Conservation (phyloP, 2,888 invertebrate species). For the Sinohyriopsis cumingii region DNA sequence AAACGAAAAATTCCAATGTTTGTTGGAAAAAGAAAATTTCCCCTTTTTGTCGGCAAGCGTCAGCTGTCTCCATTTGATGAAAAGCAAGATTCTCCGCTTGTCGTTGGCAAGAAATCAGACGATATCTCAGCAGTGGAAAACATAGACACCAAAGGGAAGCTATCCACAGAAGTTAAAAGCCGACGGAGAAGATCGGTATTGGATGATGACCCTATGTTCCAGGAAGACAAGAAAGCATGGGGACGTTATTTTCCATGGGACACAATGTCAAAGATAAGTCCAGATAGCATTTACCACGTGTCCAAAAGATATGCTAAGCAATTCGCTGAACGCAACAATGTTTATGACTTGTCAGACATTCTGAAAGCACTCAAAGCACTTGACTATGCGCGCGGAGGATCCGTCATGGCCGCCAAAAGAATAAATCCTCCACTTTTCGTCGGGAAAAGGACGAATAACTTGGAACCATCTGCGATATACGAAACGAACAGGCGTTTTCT, state of each 20-base stretch:
- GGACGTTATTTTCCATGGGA: slow-evolving; percentile 26
- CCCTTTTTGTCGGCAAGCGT: slow-evolving; percentile 44
- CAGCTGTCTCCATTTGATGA: slow-evolving; percentile 17
- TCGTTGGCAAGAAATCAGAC: slow-evolving; percentile 22
- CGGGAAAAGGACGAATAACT: slow-evolving; percentile 25
- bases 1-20: slow-evolving; percentile 35
- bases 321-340: slow-evolving; percentile 41
- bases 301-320: slow-evolving; percentile 20
- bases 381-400: slow-evolving; percentile 20
- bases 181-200: slow-evolving; percentile 6
- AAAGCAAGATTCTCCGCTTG: slow-evolving; percentile 14
- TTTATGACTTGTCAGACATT: slow-evolving; percentile 20
- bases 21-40: slow-evolving; percentile 42
- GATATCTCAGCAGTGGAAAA: slow-evolving; percentile 15
- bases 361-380: slow-evolving; percentile 38
- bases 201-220: slow-evolving; percentile 2
- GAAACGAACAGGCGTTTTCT: too few relatives aligned
- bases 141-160: slow-evolving; percentile 9
- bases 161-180: slow-evolving; percentile 6
- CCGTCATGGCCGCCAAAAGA: slow-evolving; percentile 33
- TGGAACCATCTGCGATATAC: too few relatives aligned
- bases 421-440: slow-evolving; percentile 45
- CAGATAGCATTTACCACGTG: too few relatives aligned
- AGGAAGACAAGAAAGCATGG: slow-evolving; percentile 17
- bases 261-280: slow-evolving; percentile 6